Base-by-base conservation (phyloP, 2,888 invertebrate species). In the Pantelozetes paolii region DNA sequence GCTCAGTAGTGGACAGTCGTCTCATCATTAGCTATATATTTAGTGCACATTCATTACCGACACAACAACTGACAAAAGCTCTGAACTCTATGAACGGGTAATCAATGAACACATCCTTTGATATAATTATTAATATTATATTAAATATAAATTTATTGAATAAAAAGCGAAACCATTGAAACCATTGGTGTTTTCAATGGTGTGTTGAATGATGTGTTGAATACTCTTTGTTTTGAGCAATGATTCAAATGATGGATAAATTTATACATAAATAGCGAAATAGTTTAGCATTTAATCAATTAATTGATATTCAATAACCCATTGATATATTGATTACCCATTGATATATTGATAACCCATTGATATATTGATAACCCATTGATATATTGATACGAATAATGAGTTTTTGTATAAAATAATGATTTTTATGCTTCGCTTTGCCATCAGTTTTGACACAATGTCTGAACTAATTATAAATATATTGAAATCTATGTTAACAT, bases 1-100 rank as follows among this genome's bases (percentile, higher is more conserved):
- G 77, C 77, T 75, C 78, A 78, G 76, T 78, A 78, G 76, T 76
- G 59, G 32, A 30, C 59, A 15, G 59, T 18, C 32, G 20, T 18
- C 9, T 62, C 59, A 62, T 62, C 30, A 62, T 62, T 62, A 62
- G 59, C 59, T 62, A 62, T 62, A 57, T 57, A 54, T 54, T 36
- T 62, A 62, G 59, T 62, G 30, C 59, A 28, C 59, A 62, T 57
- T 57, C 15, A 57, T n/a, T 57, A 57, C n/a, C 57, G 30, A 57
- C 57, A 23, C 57, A 57, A 57, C 57, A 57, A 26, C 57, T 28
- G 30, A 57, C 57, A 57, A 48, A 42, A 42, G 9, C 8, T 42
- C 42, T 42, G 42, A 54, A 54, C 54, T 54, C 54, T 54, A 54
- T 54, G 54, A 54, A 57, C 57, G 57, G 57, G 57, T 57, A 57